Evolutionary conservation across 2,888 invertebrate species (phyloP).

Genomic region (Temnothorax ravouxi): DNA sequence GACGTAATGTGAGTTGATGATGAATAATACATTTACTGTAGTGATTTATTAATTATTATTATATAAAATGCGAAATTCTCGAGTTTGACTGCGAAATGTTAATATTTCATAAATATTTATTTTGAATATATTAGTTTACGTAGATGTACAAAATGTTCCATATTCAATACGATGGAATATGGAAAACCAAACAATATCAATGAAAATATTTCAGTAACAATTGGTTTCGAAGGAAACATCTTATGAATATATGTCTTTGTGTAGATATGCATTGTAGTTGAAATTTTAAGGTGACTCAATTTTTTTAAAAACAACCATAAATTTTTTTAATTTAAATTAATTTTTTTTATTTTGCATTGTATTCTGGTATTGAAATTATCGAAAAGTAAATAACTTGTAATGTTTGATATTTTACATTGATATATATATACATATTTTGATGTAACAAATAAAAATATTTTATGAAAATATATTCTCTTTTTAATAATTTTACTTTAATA

Average conservation of each 20-base stretch:
- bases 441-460: background rate
- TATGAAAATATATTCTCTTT: background rate
- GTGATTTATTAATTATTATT: background rate
- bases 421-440: background rate
- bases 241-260: background rate
- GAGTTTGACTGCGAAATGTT: background rate
- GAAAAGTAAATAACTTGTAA: background rate
- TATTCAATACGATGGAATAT: background rate
- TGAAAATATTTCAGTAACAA: background rate
- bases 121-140: background rate
- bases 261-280: background rate
- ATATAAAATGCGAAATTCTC: background rate
- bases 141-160: background rate
- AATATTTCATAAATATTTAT: slow-evolving; percentile 15
- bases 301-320: background rate
- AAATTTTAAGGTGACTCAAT: background rate
- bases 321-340: background rate
- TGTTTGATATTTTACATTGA: background rate
- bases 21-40: background rate
- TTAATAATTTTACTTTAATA: background rate
- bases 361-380: background rate
- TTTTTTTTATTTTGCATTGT: background rate
- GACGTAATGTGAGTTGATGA: slow-evolving; percentile 17
- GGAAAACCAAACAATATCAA: background rate
- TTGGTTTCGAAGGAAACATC: background rate